Conservation (phyloP, 2,888 invertebrate genomes). For the Campoletis raptor region DNA sequence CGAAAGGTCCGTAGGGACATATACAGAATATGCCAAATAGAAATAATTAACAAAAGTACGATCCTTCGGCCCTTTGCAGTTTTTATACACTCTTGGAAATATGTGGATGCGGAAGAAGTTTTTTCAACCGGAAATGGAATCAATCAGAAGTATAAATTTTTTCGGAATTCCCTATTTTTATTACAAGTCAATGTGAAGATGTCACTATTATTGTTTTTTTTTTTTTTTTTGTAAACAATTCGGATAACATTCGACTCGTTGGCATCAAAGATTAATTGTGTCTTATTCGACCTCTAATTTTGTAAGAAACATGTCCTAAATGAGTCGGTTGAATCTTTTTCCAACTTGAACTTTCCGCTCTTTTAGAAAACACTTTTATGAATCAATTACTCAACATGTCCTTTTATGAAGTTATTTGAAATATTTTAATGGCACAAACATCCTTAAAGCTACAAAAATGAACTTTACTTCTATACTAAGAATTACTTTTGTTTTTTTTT, state of each 20-base stretch:
- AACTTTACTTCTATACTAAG: neutral
- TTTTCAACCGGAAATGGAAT: neutral
- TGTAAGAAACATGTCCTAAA: neutral
- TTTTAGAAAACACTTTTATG: neutral
- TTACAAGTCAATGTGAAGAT: neutral
- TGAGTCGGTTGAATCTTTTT: neutral
- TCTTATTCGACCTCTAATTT: neutral
- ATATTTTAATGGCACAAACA: too few relatives aligned
- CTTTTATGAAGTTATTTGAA: too few relatives aligned
- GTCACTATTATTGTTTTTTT: neutral
- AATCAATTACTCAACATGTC: neutral
- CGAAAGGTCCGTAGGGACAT: conserved; percentile 60
- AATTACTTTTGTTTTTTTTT: neutral
- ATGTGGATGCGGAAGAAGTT: neutral
- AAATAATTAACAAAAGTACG: neutral
- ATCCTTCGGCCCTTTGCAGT: neutral
- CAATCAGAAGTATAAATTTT: neutral
- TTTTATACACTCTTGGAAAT: neutral
- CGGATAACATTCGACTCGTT: too few relatives aligned
- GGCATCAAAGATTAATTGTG: neutral
- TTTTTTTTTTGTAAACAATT: neutral
- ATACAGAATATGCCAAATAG: conserved; percentile 44
- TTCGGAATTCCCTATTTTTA: neutral
- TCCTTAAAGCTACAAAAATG: neutral
- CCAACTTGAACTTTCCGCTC: neutral